These are phyloP conservation scores for Schizotus pectinicornis DNA, from an alignment of 2,888 invertebrate genomes.

Conservation along the genomic window DNA sequence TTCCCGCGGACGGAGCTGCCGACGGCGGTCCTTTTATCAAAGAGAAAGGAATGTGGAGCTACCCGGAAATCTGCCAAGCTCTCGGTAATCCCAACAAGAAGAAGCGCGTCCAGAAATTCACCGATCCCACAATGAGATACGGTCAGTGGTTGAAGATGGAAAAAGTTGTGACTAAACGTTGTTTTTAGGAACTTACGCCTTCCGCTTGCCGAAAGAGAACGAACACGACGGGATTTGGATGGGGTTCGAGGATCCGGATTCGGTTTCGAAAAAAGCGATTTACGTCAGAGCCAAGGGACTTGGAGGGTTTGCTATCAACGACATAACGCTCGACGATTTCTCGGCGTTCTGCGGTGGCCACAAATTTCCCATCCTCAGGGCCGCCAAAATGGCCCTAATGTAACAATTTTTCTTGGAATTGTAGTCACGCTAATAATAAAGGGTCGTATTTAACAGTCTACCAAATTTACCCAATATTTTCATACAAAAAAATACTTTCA, in stretches of 20 bases:
- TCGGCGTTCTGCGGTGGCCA: neutral
- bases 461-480: too few relatives aligned
- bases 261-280: neutral
- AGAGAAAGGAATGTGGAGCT: neutral
- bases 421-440: neutral
- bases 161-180: neutral
- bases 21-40: neutral
- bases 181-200: neutral
- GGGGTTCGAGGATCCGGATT: neutral
- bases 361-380: neutral
- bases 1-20: neutral
- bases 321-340: slow-evolving; percentile 1
- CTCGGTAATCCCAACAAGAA: neutral
- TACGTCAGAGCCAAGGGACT: neutral
- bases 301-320: neutral
- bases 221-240: neutral
- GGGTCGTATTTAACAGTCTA: too few relatives aligned
- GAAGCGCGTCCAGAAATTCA: neutral
- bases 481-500: too few relatives aligned
- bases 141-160: neutral
- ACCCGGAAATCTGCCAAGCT: slow-evolving; percentile 1
- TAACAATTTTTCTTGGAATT: neutral
- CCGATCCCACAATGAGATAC: neutral
- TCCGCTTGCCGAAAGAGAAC: neutral
- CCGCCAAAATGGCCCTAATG: neutral